Percentiles rank a stretch among this genome's conserved stretches.
Evolutionary conservation across 2,888 invertebrate genomes (phyloP).

Genomic region (Coelopa pilipes): DNA sequence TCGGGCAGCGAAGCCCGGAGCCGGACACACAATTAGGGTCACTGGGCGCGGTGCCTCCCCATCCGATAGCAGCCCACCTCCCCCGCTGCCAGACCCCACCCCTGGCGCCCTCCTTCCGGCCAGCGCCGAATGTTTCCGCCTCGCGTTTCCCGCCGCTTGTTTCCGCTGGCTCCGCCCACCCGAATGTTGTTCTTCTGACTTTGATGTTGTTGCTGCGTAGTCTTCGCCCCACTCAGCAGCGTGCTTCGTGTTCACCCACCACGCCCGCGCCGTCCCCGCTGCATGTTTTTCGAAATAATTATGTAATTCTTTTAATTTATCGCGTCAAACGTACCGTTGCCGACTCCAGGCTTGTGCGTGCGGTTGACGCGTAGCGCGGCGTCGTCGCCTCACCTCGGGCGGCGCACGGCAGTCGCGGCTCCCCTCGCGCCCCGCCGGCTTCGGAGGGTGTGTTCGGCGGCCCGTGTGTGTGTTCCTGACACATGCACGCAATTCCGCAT

Average conservation of each 20-base stretch:
- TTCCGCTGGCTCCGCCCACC: constrained; percentile 45
- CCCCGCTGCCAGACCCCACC: background rate
- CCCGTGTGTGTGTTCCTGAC: constrained; percentile 57
- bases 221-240: constrained; percentile 14
- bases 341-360: background rate
- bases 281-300: background rate
- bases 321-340: background rate
- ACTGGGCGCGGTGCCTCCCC: constrained; percentile 58
- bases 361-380: background rate
- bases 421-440: no score
- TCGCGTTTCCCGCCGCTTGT: background rate
- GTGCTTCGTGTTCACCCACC: no score
- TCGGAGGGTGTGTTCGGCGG: constrained; percentile 25
- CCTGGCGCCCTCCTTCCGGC: no score
- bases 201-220: background rate
- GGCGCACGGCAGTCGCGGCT: background rate
- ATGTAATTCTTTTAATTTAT: background rate
- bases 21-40: constrained; percentile 62
- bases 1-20: constrained; percentile 59
- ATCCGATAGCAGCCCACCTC: background rate
- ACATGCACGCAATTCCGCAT: constrained; percentile 47
- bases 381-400: background rate
- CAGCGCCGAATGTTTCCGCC: background rate
- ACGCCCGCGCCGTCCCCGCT: background rate
- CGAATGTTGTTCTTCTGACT: constrained; percentile 33